Evolutionary conservation across 2,113 vertebrate species (phyloP), one percentile per base, ranked within the genome.

Genomic region (Aix galericulata): DNA sequence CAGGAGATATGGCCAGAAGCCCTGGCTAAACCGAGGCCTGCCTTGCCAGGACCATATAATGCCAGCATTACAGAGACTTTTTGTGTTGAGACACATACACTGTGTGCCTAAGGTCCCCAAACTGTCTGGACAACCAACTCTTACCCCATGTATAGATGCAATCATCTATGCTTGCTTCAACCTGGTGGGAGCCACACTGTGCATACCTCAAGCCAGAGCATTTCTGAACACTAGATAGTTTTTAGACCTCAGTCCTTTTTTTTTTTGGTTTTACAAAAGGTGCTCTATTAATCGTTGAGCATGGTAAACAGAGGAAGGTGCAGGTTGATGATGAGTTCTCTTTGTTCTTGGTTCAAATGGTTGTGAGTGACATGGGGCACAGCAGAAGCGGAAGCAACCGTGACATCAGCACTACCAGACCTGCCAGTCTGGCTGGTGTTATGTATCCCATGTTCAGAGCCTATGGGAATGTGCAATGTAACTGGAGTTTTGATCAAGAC

Each of bases 31-130:
- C 25, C 32, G 14, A 21, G 25, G 4, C 11, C 59, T 68, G 31
- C 21, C 55, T 68, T 18, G 26, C 68, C 25, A 20, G 9, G 15
- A 7, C 11, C 15, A 27, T 0, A 0, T 74, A 32, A 56, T 23
- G 40, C 13, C 23, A 71, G 11, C 22, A 71, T 69, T 73, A 34
- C 26, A 29, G 44, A 74, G 9, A 8, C 3, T 29, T 72, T 13
- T 42, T 40, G 3, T 53, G 15, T 48, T 17, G 7, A 32, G 58
- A 91, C 10, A 36, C n/a, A 78, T 32, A 26, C 32, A 29, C 22
- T 17, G 32, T 79, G 62, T 72, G 27, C 31, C 68, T 40, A 29
- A 11, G 16, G 3, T 3, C 17, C 29, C 32, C n/a, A 46, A 18
- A 46, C 44, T 44, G 42, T 8, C 42, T 44, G 42, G 42, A 44